Base-by-base conservation (phyloP, 2,888 invertebrate genomes). In the Phania funesta region DNA sequence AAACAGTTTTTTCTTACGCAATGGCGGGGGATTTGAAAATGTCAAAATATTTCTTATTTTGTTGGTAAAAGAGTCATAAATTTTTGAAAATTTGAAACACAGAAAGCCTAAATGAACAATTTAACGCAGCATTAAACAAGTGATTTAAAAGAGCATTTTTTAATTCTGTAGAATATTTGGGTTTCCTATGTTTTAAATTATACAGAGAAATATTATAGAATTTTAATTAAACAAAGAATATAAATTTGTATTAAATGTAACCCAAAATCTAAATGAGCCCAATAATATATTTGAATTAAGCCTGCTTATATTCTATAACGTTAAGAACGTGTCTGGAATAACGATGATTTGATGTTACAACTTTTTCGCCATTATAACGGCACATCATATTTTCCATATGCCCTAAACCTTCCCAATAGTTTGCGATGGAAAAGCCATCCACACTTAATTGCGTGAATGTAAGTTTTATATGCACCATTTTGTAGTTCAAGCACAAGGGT, bases 221-320 rank as follows among this genome's bases (percentile, higher is more conserved):
- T 62, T 62, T 70, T 77, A 77, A 77, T 77, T 70, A 52, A 62
- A 54, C 24, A 26, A 9, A 26, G 44, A 38, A n/a, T 35, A 50
- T 24, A 38, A 20, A 32, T 7, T 13, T 60, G 8, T 26, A 20
- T 24, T 22, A 9, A 24, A 60, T 32, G 46, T 85, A 67, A 54
- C 8, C 24, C 18, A 62, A 32, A 3, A 73, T 77, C 56, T 68
- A 85, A 87, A 87, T 85, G 88, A 87, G 86, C 89, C 85, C 85
- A 89, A 88, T 88, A 88, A 88, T 86, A 85, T 85, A 88, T 86
- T 86, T 86, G 84, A 87, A 89, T 87, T 88, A 86, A 84, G 86
- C 85, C 85, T 86, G 86, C 85, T 84, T 86, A 50, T 48, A 22
- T 50, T n/a, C 48, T 75, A 20, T 84, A 60, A 80, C 81, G 76